These are phyloP conservation scores for Anableps anableps DNA, from an alignment of 2,797 vertebrate genomes.

Conservation along the genomic window DNA sequence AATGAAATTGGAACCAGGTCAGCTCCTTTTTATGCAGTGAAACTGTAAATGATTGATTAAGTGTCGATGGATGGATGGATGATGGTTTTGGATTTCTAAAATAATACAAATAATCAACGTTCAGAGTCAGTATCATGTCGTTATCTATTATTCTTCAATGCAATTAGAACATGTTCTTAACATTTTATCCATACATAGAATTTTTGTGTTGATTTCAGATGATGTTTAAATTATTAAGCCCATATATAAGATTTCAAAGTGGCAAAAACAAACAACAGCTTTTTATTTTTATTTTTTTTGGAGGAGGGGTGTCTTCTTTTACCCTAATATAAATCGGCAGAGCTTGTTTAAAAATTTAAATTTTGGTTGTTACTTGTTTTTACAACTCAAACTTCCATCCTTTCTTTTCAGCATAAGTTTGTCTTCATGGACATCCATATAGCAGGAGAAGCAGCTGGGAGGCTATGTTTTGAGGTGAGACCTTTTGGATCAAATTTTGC, in stretches of 20 bases:
- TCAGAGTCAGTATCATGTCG: background rate
- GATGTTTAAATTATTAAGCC: background rate
- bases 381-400: constrained; percentile 1
- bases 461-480: constrained; percentile 89
- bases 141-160: background rate
- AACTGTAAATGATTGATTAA: background rate
- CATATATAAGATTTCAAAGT: background rate
- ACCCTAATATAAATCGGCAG: background rate
- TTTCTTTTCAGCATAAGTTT: constrained; percentile 85
- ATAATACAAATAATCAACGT: background rate
- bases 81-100: background rate
- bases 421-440: constrained; percentile 88
- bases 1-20: background rate
- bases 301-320: background rate
- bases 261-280: background rate
- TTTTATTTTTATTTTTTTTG: too few species aligned
- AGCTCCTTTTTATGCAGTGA: background rate
- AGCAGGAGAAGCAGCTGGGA: constrained; percentile 76
- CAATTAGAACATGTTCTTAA: background rate
- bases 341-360: background rate
- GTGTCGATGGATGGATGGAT: background rate
- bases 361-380: background rate
- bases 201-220: background rate
- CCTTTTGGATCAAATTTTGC: background rate
- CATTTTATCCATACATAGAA: background rate